Evolutionary conservation across 2,113 vertebrate genomes (phyloP).

Genomic region (Stigmatopora argus): DNA sequence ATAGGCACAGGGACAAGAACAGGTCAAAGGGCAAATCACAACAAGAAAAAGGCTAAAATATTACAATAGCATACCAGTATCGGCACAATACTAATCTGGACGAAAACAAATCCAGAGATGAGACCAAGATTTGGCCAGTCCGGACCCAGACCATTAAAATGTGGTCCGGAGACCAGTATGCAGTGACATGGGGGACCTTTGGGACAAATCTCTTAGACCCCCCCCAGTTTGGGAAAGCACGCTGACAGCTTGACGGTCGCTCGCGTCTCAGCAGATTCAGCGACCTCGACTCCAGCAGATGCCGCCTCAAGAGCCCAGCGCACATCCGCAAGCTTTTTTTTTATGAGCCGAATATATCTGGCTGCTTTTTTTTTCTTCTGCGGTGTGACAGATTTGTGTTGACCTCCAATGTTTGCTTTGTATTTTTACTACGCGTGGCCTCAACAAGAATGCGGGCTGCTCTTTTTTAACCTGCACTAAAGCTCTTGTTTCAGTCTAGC

Average conservation of each 20-base stretch:
- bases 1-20: too few relatives aligned
- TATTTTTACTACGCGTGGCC: neutral
- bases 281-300: conserved; percentile 15
- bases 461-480: neutral
- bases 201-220: too few relatives aligned
- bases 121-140: too few relatives aligned
- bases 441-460: neutral
- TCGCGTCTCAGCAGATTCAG: conserved; percentile 12
- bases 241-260: conserved; percentile 45
- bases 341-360: conserved; percentile 6
- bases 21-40: too few relatives aligned
- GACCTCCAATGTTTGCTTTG: neutral
- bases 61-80: too few relatives aligned
- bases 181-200: too few relatives aligned
- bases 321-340: conserved; percentile 10
- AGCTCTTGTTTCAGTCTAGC: neutral
- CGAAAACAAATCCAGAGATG: too few relatives aligned
- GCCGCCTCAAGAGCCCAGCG: conserved; percentile 21
- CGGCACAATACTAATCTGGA: too few relatives aligned
- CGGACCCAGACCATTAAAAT: too few relatives aligned
- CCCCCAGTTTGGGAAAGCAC: conserved; percentile 17
- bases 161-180: too few relatives aligned
- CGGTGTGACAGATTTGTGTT: neutral
- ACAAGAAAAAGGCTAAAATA: too few relatives aligned
- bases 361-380: neutral